Evolutionary conservation across 2,113 vertebrate species (phyloP), one percentile per base, ranked within the genome.

Genomic region (Paracanthobrama guichenoti): DNA sequence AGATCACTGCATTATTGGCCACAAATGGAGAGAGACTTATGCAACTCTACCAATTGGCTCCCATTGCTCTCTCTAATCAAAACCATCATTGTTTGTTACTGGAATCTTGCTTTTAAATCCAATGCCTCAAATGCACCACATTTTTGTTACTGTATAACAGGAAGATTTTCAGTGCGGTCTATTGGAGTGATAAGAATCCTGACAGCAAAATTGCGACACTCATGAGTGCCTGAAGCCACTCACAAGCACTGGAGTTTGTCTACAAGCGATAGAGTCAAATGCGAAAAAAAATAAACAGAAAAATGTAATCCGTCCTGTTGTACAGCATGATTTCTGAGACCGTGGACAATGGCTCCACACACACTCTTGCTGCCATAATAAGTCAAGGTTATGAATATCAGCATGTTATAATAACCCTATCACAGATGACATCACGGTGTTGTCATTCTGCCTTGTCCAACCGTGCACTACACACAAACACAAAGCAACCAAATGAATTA

Each of bases 271-370:
- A 86, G 35, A 67, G 84, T 85, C 81, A 85, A 66, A 42, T 53
- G 14, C 2, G 53, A 31, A 53, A n/a, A 39, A 53, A 22, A 75
- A 87, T 87, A 85, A 69, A 71, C 69, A 22, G 24, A 89, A 90
- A 83, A 64, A 92, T 93, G 85, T 82, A 59, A 85, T 84, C 89
- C 69, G 80, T 90, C 90, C 24, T 12, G 75, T n/a, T 85, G 74
- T 59, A 18, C 24, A 20, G 62, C 64, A 3, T 22, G 24, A 89
- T 89, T 91, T 80, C 12, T 13, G 12, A 69, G 3, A 0, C 53
- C 55, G 44, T 72, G 22, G 24, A 28, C 64, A 62, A 1, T 14
- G 53, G 26, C 13, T 39, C 1, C 85, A 42, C 67, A 7, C 59
- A 48, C 44, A 11, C 1, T 39, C 18, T 16, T 60, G 62, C 84